Evolutionary conservation across 2,888 invertebrate genomes (phyloP), one percentile per base, ranked within the genome.

Genomic region (Diplolepis rosae): DNA sequence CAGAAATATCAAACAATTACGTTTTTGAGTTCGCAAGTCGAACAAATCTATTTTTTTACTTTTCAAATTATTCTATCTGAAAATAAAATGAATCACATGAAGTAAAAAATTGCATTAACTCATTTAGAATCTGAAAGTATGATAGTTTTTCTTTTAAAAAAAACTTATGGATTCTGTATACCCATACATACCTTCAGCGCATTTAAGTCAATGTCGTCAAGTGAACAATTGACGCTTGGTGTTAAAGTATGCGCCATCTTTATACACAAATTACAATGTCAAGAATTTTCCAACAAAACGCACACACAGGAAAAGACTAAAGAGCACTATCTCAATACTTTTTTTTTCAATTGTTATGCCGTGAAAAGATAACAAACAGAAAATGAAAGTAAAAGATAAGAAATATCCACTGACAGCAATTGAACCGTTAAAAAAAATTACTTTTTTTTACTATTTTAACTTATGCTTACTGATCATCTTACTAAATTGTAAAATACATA

Each of bases 121-220:
- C n/a, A n/a, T n/a, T n/a, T n/a, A n/a, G n/a, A n/a, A n/a, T n/a
- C n/a, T n/a, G n/a, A n/a, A n/a, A n/a, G n/a, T n/a, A n/a, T n/a
- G n/a, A n/a, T n/a, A n/a, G n/a, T n/a, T n/a, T n/a, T n/a, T n/a
- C n/a, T n/a, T n/a, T n/a, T n/a, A n/a, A n/a, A n/a, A n/a, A n/a
- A n/a, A 66, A 68, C 28, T 24, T 65, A 7, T 18, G 28, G 13
- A n/a, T 65, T 39, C 50, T 39, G 66, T 28, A 45, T 28, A 56
- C 39, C 42, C 45, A 50, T 35, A 79, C 77, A 69, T 92, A 98
- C 98, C 95, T 98, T 97, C 88, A 98, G 92, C 85, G 97, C 95
- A 91, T 97, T 96, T 91, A 98, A 94, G 93, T 99, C 98, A 92
- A 99, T 98, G 93, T 98, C 98, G 92, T 98, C 98, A 91, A 98